Base-by-base conservation (phyloP, 2,113 vertebrate species). In the Balaenoptera acutorostrata region DNA sequence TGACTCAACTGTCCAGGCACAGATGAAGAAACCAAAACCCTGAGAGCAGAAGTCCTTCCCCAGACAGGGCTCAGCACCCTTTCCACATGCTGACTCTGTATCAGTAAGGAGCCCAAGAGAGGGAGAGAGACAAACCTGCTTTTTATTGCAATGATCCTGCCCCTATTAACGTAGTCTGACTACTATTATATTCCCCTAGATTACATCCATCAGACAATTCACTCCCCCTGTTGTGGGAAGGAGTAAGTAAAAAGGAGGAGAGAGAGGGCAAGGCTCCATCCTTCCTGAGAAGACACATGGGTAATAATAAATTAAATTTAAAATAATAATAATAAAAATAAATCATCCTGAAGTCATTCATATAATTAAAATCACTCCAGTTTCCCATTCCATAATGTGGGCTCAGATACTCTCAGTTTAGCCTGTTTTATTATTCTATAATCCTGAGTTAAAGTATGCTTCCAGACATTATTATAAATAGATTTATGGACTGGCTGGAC, bases 401-500 rank as follows among this genome's bases (percentile, higher is more conserved):
- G 3, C 20, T 92, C 75, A 93, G n/a, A 64, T 78, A 96, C 41
- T 81, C 68, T 81, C 39, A 81, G 23, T 57, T 95, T 91, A 87
- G 36, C 39, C 29, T 93, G 14, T 77, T 87, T 93, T 77, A 59
- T 84, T 93, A 89, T 69, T 95, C 61, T 88, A 75, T 90, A 97
- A 92, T 64, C 46, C 20, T 77, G 71, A 80, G 49, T 80, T 97
- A 88, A 90, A 49, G 6, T 96, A 96, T 69, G 81, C 6, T 94
- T 46, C 52, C 29, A 88, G 71, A 95, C 39, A 85, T 97, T 95
- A 94, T 91, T 94, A 84, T 88, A 93, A 98, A 77, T 88, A 95
- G 84, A 92, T 97, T 97, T 96, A 74, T 85, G 64, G 66, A 94
- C 95, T 63, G 33, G 46, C 85, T 93, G 83, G 69, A 77, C 64